Base-by-base conservation (phyloP, 2,113 vertebrate genomes). In the Scomber scombrus region DNA sequence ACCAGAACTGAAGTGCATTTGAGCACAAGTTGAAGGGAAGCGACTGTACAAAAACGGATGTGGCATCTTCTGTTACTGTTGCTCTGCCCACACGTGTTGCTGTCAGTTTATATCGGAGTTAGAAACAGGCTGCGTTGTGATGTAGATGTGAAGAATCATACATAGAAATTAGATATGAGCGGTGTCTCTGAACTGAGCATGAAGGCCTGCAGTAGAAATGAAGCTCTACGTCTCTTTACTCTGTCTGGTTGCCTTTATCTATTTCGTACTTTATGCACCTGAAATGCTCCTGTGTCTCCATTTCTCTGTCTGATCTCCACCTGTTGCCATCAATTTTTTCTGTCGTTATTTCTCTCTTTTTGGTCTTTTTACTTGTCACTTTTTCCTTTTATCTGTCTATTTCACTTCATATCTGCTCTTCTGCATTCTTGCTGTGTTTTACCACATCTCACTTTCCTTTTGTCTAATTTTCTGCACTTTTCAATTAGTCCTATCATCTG, bases 1-100 rank as follows among this genome's bases (percentile, higher is more conserved):
- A 78, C 14, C 26, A 63, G 29, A 75, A 68, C 26, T 62, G 66
- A 63, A 21, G 68, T 64, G 62, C 46, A 51, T 0, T 50, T 11
- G 26, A 84, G 21, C 46, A 21, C 26, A n/a, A 71, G 71, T 51
- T 11, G 3, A 4, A 49, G 9, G 15, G 26, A 14, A 3, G 51
- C 12, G 1, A 45, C 57, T 62, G 45, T 49, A 68, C 66, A 58
- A 47, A 85, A 77, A 46, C 43, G 26, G 31, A 75, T 68, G 83
- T 84, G 80, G 65, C 87, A 75, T 78, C 13, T 75, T 49, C 5
- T 7, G 61, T 81, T 81, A 63, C 68, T 26, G 72, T 67, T 34
- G 55, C 68, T 66, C 63, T 79, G 63, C 67, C 86, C 86, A 82
- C 86, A 70, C 58, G 79, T 61, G 86, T 88, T 34, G 40, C 80